phyloP scores from a whole-genome alignment of 2,113 vertebrate genomes.

The Mionectes macconnelli region DNA sequence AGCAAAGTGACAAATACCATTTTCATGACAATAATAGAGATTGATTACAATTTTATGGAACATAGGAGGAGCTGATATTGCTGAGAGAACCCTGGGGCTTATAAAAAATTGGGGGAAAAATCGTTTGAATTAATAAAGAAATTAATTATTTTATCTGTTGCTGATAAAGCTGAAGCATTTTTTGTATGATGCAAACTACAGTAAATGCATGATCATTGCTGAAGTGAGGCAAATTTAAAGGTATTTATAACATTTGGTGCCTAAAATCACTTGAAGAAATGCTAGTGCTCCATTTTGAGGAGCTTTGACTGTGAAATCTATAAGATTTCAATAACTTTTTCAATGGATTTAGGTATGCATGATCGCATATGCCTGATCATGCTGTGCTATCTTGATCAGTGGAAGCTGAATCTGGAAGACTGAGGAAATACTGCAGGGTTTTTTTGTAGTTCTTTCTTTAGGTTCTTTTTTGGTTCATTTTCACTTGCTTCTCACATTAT shows the following conservation, averaged over 20 bases:
- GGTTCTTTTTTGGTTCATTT: neutral
- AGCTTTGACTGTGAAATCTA: neutral
- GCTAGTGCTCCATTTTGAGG: neutral
- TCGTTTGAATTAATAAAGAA: slow-evolving; percentile 72
- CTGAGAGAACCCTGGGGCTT: slow-evolving; percentile 55
- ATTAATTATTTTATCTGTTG: slow-evolving; percentile 69
- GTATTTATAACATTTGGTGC: neutral
- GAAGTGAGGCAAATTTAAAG: slow-evolving; percentile 26
- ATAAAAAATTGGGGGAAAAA: slow-evolving; percentile 62
- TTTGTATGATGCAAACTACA: slow-evolving; percentile 12
- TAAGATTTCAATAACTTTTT: neutral
- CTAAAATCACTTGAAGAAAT: slow-evolving; percentile 35
- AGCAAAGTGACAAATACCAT: slow-evolving; percentile 79
- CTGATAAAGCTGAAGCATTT: slow-evolving; percentile 57
- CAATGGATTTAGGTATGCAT: neutral
- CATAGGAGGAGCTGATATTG: slow-evolving; percentile 49
- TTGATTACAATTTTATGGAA: slow-evolving; percentile 78
- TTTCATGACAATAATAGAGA: slow-evolving; percentile 82
- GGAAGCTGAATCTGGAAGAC: neutral
- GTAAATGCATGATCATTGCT: neutral
- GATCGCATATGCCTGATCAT: neutral
- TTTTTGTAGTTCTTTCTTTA: neutral
- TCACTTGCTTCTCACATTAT: neutral
- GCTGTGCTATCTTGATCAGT: neutral
- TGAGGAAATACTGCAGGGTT: neutral